phyloP scores from a whole-genome alignment of 2,113 vertebrate species.

The Otolemur garnettii region DNA sequence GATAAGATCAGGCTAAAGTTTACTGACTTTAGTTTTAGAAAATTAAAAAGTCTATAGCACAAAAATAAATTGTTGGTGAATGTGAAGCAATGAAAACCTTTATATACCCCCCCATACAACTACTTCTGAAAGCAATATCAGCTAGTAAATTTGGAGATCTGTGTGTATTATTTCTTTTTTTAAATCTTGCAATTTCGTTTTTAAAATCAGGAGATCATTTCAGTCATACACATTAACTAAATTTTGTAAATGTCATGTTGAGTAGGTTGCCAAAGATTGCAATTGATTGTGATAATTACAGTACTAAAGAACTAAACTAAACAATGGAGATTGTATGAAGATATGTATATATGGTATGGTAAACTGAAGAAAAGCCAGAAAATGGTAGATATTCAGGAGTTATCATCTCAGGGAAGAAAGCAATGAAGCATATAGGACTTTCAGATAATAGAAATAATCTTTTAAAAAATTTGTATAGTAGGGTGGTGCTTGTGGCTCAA shows the following conservation, averaged over 20 bases:
- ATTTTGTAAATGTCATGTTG: neutral
- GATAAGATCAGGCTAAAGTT: neutral
- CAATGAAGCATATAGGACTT: neutral
- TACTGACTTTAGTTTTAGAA: slow-evolving; percentile 6
- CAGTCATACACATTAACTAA: neutral
- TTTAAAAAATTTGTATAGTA: neutral
- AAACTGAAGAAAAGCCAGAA: neutral
- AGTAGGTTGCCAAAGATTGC: neutral
- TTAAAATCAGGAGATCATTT: slow-evolving; percentile 5
- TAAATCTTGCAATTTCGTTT: neutral
- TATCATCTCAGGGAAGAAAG: neutral
- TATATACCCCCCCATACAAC: neutral
- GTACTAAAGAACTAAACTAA: slow-evolving; percentile 1
- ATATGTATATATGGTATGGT: neutral
- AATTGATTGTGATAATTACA: too few species aligned
- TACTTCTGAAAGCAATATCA: neutral
- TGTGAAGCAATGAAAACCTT: neutral
- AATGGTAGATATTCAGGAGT: neutral
- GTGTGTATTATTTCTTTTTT: neutral
- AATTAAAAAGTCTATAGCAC: neutral
- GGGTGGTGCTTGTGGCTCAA: too few species aligned
- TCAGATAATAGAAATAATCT: neutral
- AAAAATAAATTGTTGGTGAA: neutral
- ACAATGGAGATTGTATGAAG: neutral
- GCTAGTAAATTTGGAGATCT: neutral